phyloP scores from a whole-genome alignment of 1,140 invertebrate genomes.

The Camponotus pennsylvanicus region DNA sequence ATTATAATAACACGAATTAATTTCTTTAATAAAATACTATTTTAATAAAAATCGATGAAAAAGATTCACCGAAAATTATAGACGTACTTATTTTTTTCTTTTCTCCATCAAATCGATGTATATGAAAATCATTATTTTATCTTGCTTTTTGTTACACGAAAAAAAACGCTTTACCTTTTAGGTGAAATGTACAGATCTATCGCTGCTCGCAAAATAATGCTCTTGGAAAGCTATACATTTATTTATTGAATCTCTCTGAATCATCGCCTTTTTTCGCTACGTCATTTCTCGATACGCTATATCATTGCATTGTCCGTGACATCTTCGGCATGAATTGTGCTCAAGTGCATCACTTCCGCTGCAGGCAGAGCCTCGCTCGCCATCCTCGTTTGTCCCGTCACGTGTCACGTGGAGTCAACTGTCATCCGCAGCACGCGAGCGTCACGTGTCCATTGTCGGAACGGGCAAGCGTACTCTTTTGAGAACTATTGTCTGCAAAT shows the following conservation, averaged over 20 bases:
- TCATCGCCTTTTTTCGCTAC: constrained; percentile 1
- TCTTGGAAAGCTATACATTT: neutral
- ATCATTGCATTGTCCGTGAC: constrained; percentile 50
- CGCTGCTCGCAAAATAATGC: too few relatives aligned
- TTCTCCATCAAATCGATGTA: too few relatives aligned
- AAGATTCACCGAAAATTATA: too few relatives aligned
- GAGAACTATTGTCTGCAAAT: constrained; percentile 77
- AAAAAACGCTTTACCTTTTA: too few relatives aligned
- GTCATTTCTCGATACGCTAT: neutral
- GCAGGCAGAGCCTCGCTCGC: constrained; percentile 41
- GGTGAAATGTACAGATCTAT: too few relatives aligned
- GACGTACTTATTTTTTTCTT: too few relatives aligned
- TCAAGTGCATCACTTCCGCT: constrained; percentile 57
- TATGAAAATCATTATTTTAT: too few relatives aligned
- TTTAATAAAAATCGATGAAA: neutral
- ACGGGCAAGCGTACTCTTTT: constrained; percentile 67
- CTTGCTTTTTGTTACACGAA: too few relatives aligned
- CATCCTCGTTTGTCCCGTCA: constrained; percentile 74
- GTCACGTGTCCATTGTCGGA: constrained; percentile 74
- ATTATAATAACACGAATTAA: too few relatives aligned
- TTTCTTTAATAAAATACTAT: neutral
- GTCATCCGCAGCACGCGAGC: constrained; percentile 74
- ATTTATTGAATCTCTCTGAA: neutral
- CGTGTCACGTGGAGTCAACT: constrained; percentile 74
- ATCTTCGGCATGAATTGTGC: constrained; percentile 51